Evolutionary conservation across 2,888 invertebrate species (phyloP).

Genomic region (Xestia rhomboidea): DNA sequence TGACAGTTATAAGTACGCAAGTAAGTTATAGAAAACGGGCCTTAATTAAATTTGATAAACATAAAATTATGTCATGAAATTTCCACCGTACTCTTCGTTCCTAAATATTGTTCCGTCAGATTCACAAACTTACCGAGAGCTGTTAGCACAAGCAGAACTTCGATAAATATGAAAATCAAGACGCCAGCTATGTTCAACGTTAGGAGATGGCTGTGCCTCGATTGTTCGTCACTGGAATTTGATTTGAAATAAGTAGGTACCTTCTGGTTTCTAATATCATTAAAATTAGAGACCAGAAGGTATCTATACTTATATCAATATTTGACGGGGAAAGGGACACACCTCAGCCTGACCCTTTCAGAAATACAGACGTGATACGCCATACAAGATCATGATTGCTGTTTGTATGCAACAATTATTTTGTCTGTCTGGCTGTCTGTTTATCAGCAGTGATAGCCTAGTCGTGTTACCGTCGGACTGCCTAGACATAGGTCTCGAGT

Average conservation of each 20-base stretch:
- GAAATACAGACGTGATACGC: neutral
- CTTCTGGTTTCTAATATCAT: too few species aligned
- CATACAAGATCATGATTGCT: neutral
- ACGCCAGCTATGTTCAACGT: conserved; percentile 73
- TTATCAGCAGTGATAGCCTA: neutral
- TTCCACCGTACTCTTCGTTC: too few species aligned
- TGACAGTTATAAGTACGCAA: too few species aligned
- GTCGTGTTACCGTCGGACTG: neutral
- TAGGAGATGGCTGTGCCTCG: conserved; percentile 63
- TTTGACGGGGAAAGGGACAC: neutral
- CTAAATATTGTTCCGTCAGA: neutral
- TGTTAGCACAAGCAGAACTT: conserved; percentile 72
- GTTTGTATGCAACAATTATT: neutral
- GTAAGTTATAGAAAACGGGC: too few species aligned
- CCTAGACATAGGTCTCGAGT: neutral
- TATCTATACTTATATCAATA: neutral
- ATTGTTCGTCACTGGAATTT: conserved; percentile 66
- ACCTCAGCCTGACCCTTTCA: neutral
- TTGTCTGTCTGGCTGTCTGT: neutral
- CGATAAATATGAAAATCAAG: conserved; percentile 61
- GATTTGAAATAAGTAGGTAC: too few species aligned
- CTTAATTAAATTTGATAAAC: too few species aligned
- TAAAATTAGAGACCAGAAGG: neutral
- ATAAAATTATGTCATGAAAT: too few species aligned
- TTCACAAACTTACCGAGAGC: conserved; percentile 70